Evolutionary conservation across 2,797 vertebrate species (phyloP), one percentile per base, ranked within the genome.

Genomic region (Cossypha caffra): DNA sequence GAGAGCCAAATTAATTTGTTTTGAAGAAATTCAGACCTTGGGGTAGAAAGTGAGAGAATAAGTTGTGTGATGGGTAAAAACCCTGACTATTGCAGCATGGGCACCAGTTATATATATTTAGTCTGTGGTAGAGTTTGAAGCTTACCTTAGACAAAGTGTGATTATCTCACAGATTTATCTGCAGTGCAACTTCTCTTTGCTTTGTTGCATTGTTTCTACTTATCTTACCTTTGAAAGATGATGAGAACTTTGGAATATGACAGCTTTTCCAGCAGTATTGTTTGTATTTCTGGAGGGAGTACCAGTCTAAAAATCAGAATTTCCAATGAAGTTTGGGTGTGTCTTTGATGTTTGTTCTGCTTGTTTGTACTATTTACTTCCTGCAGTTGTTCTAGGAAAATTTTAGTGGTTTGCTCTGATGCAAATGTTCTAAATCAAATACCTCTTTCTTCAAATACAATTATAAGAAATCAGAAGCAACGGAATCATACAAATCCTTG

Each of bases 291-390:
- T 92, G 54, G 52, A 61, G 35, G 71, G 43, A 59, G 8, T 21
- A 77, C 40, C 33, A 23, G 38, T 63, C 38, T 42, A 72, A 85
- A 64, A 43, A 59, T 55, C 45, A 35, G 33, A 19, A 77, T 92
- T 92, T 85, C 18, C 29, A 28, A 71, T 89, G 13, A 26, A 19
- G 11, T 62, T 83, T 87, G 48, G 13, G 16, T 58, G 50, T 61
- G 45, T 69, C 59, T 67, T 81, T 57, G 54, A 84, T 78, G 35
- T 81, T 80, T 78, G 18, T 85, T 89, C 67, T 88, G 24, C 21
- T 67, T 88, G 17, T 81, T 89, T 91, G 37, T 83, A 68, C 37
- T 80, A 8, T 79, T 74, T 85, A 67, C 83, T 95, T 93, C 72
- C 68, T 71, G 10, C 45, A 48, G 52, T 94, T 59, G 6, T 74